Evolutionary conservation across 2,797 vertebrate species (phyloP).

Genomic region (Syndactyla subalaris): DNA sequence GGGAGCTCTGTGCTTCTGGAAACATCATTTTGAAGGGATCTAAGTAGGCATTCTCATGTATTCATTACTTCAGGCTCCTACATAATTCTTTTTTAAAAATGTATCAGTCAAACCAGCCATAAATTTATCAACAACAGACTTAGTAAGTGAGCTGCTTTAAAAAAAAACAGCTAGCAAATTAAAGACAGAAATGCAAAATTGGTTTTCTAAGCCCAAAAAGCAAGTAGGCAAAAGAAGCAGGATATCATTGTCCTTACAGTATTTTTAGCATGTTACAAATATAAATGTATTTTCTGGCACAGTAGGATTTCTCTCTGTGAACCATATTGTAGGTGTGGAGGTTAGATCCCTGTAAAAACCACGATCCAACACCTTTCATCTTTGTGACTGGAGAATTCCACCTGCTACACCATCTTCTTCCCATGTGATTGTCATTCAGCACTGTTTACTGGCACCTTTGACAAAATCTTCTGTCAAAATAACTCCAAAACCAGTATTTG

Average conservation of each 20-base stretch:
- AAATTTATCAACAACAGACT: not conserved
- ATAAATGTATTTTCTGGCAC: not conserved
- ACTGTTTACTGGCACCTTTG: not conserved
- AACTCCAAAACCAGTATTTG: not conserved
- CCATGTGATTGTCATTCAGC: not conserved
- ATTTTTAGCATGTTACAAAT: not conserved
- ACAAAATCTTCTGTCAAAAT: constrained; percentile 8
- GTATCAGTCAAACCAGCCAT: not conserved
- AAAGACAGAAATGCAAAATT: not conserved
- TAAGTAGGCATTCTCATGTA: not conserved
- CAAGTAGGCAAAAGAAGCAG: not conserved
- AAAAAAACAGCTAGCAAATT: not conserved
- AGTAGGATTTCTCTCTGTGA: not conserved
- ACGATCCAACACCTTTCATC: not conserved
- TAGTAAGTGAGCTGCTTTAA: not conserved
- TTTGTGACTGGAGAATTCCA: not conserved
- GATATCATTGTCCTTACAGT: not conserved
- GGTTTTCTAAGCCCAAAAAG: not conserved
- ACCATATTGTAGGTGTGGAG: not conserved
- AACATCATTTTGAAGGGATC: not conserved
- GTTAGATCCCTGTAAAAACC: not conserved
- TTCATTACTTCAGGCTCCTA: not conserved
- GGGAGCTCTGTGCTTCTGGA: not conserved
- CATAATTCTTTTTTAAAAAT: not conserved
- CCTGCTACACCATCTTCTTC: not conserved